Base-by-base conservation (phyloP, 2,797 vertebrate species). In the Sebastes minor region DNA sequence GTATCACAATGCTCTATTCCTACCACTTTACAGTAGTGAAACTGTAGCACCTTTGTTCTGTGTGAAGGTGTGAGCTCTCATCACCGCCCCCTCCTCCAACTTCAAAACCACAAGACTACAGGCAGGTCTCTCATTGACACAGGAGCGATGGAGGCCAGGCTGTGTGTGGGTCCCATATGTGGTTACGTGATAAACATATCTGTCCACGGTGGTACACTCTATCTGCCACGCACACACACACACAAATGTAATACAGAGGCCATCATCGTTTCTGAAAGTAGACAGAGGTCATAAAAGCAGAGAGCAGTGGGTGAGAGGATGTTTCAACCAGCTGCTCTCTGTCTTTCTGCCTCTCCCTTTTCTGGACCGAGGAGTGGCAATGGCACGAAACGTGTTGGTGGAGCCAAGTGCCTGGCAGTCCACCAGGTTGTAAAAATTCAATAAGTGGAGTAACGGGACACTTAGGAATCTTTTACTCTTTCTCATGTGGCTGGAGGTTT, bases 371-470 rank as follows among this genome's bases (percentile, higher is more conserved):
- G 64, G 71, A 78, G 74, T 69, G 82, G 85, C 82, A 57, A 42
- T 83, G 87, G 84, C 90, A 91, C 22, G 27, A 76, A 76, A 66
- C 16, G 25, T 78, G 83, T 38, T 25, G 76, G 62, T 71, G 69
- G 70, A 91, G 90, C 86, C 89, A 84, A 84, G 74, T 70, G 83
- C 72, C 88, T 92, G 91, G 88, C 90, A 53, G 64, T 71, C 38
- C 67, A 87, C 89, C 89, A 90, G 87, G 89, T 91, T 89, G 89
- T 94, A 92, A 93, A 94, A 92, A 88, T 89, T 91, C 91, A 91
- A 82, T 91, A 90, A 90, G 88, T 86, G 79, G 82, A 91, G 86
- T 84, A 90, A 92, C 49, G 65, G 79, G 84, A 90, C 90, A 87
- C 89, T 49, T 74, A 89, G 88, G 84, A 91, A 85, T 92, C 85